Evolutionary conservation across 2,888 invertebrate species (phyloP), one percentile per base, ranked within the genome.

Genomic region (Onchidella celtica): DNA sequence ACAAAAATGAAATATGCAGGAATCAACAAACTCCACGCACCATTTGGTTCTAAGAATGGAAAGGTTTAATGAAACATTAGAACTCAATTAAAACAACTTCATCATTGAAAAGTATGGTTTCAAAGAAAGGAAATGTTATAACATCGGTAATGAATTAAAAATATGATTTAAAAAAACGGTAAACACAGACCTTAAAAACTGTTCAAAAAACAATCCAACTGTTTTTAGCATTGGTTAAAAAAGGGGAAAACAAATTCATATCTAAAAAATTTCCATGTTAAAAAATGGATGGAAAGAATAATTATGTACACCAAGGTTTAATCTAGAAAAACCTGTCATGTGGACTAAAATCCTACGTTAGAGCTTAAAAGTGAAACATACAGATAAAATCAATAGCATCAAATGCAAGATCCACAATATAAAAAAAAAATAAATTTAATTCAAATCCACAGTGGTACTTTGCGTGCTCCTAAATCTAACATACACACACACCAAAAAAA

Each of bases 11-110:
- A n/a, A n/a, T n/a, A n/a, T n/a, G n/a, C n/a, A n/a, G n/a, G n/a
- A n/a, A n/a, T n/a, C n/a, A n/a, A n/a, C n/a, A n/a, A n/a, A n/a
- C n/a, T n/a, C n/a, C n/a, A n/a, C n/a, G n/a, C n/a, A n/a, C n/a
- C n/a, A n/a, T n/a, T 38, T 75, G 40, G 27, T 38, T 75, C 74
- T 63, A 75, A 47, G 75, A 75, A 75, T 75, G 40, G 55, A 75
- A 63, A 65, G 17, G 32, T 75, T 75, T 75, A 75, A 65, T 75
- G 63, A 57, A 74, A 61, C 61, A 75, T n/a, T 6, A 61, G n/a
- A 75, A 65, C 65, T 75, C 21, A 75, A 65, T 38, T 32, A 6
- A 63, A 75, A 75, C 65, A 75, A 24, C 63, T 65, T 65, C 47
- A 32, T 32, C 61, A 65, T 40, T 6, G 40, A 32, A 75, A 65